These are phyloP conservation scores for Ctena decussata DNA, from an alignment of 2,888 invertebrate species.

Conservation along the genomic window DNA sequence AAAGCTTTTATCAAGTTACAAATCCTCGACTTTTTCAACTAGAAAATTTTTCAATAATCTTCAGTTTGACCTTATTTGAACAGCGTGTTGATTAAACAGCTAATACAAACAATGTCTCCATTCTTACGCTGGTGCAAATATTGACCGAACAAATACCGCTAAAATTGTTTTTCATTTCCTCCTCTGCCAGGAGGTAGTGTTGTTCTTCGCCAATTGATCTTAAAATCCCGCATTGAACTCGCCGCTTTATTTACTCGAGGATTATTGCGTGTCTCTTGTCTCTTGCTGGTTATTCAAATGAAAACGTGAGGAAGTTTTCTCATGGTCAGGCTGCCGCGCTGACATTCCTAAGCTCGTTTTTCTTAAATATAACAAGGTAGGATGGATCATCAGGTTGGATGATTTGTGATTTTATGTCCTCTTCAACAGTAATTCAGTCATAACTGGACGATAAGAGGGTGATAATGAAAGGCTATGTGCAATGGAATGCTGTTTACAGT, in stretches of 20 bases:
- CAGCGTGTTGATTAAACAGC: conserved; percentile 64
- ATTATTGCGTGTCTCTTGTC: neutral
- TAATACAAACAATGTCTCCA: conserved; percentile 59
- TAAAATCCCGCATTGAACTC: conserved; percentile 47
- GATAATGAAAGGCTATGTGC: too few relatives aligned
- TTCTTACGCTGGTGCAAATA: conserved; percentile 63
- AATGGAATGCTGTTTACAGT: too few relatives aligned
- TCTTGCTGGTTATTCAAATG: too few relatives aligned
- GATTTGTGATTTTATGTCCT: too few relatives aligned
- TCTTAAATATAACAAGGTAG: too few relatives aligned
- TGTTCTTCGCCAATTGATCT: conserved; percentile 67
- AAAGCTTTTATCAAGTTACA: conserved; percentile 14
- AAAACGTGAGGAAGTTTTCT: too few relatives aligned
- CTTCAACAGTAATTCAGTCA: too few relatives aligned
- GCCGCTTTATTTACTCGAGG: neutral
- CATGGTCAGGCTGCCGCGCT: too few relatives aligned
- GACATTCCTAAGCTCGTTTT: too few relatives aligned
- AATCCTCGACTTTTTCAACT: conserved; percentile 24
- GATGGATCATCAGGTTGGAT: too few relatives aligned
- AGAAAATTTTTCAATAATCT: conserved; percentile 69
- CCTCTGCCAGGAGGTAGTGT: conserved; percentile 60
- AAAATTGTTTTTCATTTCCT: conserved; percentile 61
- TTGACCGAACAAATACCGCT: conserved; percentile 65
- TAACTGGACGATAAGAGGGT: too few relatives aligned
- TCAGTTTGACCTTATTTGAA: conserved; percentile 52